Evolutionary conservation across 2,888 invertebrate genomes (phyloP).

Genomic region (Amphimallon solstitiale): DNA sequence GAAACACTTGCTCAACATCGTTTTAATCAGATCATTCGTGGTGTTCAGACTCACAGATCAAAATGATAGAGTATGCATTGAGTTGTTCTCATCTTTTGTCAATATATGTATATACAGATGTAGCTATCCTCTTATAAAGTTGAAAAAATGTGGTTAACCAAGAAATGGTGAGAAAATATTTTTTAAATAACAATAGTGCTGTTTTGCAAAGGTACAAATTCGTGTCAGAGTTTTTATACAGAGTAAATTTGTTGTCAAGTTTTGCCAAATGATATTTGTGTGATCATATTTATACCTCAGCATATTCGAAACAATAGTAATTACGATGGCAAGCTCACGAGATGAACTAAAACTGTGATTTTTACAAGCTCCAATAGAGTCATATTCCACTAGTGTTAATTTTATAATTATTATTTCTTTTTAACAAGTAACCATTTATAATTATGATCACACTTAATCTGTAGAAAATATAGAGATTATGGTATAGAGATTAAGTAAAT

Average conservation of each 20-base stretch:
- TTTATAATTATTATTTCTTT: constrained; percentile 11
- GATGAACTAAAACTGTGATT: constrained; percentile 43
- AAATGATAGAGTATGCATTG: constrained; percentile 35
- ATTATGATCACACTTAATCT: constrained; percentile 48
- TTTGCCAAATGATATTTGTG: constrained; percentile 55
- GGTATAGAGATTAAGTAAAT: constrained; percentile 50
- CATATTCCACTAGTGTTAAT: constrained; percentile 17
- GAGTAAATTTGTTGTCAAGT: constrained; percentile 61
- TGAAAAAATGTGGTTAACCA: constrained; percentile 51
- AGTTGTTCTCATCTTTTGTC: constrained; percentile 58
- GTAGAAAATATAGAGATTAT: constrained; percentile 57
- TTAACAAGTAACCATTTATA: constrained; percentile 37
- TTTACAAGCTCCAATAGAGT: constrained; percentile 19
- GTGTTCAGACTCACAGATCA: constrained; percentile 1
- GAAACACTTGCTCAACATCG: constrained; percentile 21
- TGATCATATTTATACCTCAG: constrained; percentile 51
- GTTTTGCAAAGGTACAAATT: constrained; percentile 64
- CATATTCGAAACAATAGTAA: constrained; percentile 25
- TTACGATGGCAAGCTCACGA: constrained; percentile 5
- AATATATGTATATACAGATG: constrained; percentile 58
- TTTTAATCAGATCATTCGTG: background rate
- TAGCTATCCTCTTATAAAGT: constrained; percentile 53
- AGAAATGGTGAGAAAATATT: constrained; percentile 55
- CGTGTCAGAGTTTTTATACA: constrained; percentile 62
- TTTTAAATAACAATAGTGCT: constrained; percentile 62